Conservation (phyloP, 2,797 vertebrate species). For the Gambelia wislizenii region DNA sequence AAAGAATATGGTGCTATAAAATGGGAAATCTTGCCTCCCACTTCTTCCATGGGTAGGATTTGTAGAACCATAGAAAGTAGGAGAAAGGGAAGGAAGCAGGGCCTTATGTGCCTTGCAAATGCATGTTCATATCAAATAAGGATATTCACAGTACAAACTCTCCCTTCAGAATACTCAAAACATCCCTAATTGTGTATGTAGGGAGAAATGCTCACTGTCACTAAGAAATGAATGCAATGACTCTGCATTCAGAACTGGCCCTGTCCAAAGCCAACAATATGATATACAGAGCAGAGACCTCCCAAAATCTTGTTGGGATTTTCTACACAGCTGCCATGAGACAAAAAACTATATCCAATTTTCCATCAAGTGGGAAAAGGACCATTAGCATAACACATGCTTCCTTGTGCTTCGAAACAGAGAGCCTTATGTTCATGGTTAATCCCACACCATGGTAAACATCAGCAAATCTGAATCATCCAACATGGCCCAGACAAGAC, state of each 20-base stretch:
- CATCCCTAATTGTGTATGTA: neutral
- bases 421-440: neutral
- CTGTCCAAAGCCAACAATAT: neutral
- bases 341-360: neutral
- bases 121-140: neutral
- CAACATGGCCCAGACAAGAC: neutral
- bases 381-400: neutral
- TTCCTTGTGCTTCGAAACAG: neutral
- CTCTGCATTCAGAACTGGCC: neutral
- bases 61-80: neutral
- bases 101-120: neutral
- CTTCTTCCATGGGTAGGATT: neutral
- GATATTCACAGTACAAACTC: neutral
- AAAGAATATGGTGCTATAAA: neutral
- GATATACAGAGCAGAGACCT: neutral
- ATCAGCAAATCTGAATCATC: slow-evolving; percentile 9
- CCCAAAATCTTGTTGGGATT: neutral
- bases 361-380: neutral
- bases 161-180: neutral
- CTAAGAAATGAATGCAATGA: neutral
- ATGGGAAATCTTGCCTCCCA: too few relatives aligned
- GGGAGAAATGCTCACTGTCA: neutral
- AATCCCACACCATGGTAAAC: neutral
- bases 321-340: neutral
- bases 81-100: neutral